Evolutionary conservation across 2,113 vertebrate genomes (phyloP).

Genomic region (Actenoides hombroni): DNA sequence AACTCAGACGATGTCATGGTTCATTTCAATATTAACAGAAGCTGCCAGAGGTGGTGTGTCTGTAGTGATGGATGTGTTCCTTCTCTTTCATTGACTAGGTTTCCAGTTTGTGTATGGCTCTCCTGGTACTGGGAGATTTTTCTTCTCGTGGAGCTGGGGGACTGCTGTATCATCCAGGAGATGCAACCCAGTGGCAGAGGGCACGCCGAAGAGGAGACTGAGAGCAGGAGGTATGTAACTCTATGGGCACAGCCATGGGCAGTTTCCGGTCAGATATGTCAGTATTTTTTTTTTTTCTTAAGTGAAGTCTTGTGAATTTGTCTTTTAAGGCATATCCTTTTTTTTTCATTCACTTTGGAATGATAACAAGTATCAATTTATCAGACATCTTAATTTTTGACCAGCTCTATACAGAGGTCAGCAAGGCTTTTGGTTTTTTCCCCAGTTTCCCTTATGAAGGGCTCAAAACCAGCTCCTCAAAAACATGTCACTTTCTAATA

Average conservation of each 20-base stretch:
- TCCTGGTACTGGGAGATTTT: not conserved
- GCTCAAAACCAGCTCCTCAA: not conserved
- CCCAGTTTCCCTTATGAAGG: accelerated
- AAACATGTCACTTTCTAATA: not conserved
- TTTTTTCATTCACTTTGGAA: not conserved
- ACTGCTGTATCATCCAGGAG: not conserved
- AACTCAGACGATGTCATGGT: accelerated
- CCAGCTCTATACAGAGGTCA: not conserved
- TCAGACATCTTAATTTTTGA: not conserved
- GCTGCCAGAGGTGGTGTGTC: not conserved
- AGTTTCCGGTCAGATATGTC: not conserved
- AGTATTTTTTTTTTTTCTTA: not conserved
- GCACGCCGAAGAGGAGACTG: not conserved
- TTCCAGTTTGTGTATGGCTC: accelerated
- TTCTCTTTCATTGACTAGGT: not conserved
- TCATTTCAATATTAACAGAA: not conserved
- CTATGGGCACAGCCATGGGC: not conserved
- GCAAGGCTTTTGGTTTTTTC: not conserved
- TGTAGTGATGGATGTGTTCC: not conserved
- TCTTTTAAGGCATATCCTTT: not conserved
- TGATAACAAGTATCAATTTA: not conserved
- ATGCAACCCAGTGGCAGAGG: not conserved
- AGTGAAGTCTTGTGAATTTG: not conserved
- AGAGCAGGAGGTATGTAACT: not conserved
- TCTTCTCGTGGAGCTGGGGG: not conserved